Conservation (phyloP, 2,888 invertebrate genomes). For the Phymatocera aterrima region DNA sequence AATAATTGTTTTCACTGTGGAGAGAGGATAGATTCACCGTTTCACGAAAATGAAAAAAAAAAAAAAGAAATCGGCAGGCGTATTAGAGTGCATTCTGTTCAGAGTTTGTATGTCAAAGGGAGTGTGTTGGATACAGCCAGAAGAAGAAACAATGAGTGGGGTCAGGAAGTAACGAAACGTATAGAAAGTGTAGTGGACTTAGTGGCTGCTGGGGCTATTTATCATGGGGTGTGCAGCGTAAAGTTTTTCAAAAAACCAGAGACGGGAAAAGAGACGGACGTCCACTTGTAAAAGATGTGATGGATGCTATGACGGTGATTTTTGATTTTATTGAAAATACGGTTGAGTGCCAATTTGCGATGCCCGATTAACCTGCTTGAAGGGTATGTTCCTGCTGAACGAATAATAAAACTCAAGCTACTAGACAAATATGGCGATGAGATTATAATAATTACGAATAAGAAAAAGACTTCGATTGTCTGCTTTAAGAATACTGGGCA, state of each 20-base stretch:
- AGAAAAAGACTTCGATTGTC: constrained; percentile 35
- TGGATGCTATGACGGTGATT: constrained; percentile 45
- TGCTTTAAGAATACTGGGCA: constrained; percentile 52
- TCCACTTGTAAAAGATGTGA: background rate
- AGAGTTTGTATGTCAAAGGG: background rate
- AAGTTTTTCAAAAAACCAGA: background rate
- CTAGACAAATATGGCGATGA: constrained; percentile 51
- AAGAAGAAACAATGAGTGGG: constrained; percentile 32
- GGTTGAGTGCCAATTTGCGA: constrained; percentile 51
- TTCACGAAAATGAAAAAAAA: background rate
- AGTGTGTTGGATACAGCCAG: background rate
- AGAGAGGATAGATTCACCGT: background rate
- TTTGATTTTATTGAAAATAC: constrained; percentile 38
- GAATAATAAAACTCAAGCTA: constrained; percentile 49
- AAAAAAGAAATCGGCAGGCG: background rate
- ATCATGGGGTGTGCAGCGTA: constrained; percentile 40
- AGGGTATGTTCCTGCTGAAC: constrained; percentile 44
- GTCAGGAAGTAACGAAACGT: constrained; percentile 34
- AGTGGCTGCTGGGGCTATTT: constrained; percentile 44
- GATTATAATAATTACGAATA: constrained; percentile 45
- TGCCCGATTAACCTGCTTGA: constrained; percentile 44
- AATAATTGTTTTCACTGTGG: background rate
- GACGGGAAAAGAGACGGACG: constrained; percentile 9
- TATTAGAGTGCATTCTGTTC: background rate
- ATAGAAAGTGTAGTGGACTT: constrained; percentile 42